Percentiles rank a stretch among this genome's conserved stretches.
Evolutionary conservation across 2,888 invertebrate genomes (phyloP).

Genomic region (Pristionchus mayeri): DNA sequence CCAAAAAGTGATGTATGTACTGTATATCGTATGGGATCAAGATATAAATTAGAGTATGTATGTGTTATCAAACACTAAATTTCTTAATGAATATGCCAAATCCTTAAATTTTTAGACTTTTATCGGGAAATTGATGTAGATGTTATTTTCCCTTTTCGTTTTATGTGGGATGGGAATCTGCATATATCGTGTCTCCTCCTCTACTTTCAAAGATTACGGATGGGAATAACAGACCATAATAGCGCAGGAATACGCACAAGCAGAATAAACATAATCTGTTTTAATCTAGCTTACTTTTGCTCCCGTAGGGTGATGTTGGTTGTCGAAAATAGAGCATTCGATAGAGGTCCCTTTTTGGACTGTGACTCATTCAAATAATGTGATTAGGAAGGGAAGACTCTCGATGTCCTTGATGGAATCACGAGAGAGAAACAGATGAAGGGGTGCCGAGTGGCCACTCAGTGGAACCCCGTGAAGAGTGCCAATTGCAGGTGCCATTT

Average conservation of each 20-base stretch:
- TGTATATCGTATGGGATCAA: no score
- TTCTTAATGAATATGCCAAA: no score
- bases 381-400: not conserved
- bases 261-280: slow-evolving; percentile 16
- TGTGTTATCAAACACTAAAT: no score
- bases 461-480: slow-evolving; percentile 9
- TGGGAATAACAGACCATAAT: slow-evolving; percentile 14
- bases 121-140: no score
- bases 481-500: slow-evolving; percentile 55
- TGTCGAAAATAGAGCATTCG: not conserved
- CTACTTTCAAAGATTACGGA: slow-evolving; percentile 21
- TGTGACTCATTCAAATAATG: not conserved
- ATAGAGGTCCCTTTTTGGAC: not conserved
- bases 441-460: no score
- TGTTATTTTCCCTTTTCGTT: no score
- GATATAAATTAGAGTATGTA: no score
- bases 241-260: not conserved
- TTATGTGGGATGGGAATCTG: slow-evolving; percentile 1
- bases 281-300: not conserved
- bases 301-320: not conserved
- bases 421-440: no score
- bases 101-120: not conserved
- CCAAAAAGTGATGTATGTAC: no score
- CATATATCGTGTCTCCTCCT: not conserved
- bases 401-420: no score